A percentile compares a stretch with the other conserved stretches of the same genome.
Evolutionary conservation across 2,113 vertebrate genomes (phyloP).

Genomic region (Charina bottae): DNA sequence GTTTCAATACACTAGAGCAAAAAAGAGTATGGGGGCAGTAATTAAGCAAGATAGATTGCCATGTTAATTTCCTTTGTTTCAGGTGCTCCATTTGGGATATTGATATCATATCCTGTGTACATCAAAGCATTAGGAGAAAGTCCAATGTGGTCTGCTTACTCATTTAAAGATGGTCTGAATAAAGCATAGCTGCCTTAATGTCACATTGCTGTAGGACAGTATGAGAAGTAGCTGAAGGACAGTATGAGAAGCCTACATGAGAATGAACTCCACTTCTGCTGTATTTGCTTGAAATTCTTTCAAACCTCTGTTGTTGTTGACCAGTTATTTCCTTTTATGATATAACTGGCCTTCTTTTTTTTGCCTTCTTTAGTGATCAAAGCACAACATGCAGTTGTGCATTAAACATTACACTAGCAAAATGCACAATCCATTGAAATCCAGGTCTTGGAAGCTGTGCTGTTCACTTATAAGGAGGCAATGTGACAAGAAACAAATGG

Average conservation of each 20-base stretch:
- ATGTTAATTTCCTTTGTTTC: neutral
- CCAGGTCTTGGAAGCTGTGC: neutral
- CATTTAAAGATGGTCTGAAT: neutral
- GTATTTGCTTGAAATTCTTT: neutral
- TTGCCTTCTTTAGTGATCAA: neutral
- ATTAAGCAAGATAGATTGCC: slow-evolving; percentile 47
- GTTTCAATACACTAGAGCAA: neutral
- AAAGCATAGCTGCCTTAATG: rapidly evolving
- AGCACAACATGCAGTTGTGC: neutral
- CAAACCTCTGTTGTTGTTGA: neutral
- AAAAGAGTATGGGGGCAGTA: slow-evolving; percentile 6
- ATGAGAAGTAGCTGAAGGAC: rapidly evolving
- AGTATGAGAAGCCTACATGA: neutral
- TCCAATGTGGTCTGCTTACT: neutral
- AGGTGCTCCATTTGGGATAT: neutral
- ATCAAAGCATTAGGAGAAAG: slow-evolving; percentile 2
- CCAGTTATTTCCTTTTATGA: neutral
- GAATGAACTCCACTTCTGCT: neutral
- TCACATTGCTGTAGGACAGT: rapidly evolving
- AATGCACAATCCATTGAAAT: neutral
- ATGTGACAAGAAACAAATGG: neutral
- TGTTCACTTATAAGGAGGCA: neutral
- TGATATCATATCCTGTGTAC: rapidly evolving
- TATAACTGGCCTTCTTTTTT: neutral
- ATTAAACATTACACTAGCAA: neutral